phyloP scores from a whole-genome alignment of 2,888 invertebrate species.

The Campoplex nolae region DNA sequence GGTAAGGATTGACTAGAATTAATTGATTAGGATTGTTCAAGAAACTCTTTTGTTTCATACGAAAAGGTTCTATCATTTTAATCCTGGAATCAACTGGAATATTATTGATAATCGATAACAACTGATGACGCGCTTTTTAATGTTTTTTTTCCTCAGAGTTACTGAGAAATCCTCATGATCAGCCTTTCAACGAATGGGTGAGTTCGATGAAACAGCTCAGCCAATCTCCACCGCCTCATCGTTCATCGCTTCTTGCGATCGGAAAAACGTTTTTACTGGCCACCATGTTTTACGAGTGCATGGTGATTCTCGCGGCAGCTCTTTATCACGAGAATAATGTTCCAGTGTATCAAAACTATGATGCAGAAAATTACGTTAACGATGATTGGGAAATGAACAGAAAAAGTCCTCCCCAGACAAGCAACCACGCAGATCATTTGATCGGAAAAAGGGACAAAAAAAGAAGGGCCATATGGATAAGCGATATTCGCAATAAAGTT shows the following conservation, averaged over 20 bases:
- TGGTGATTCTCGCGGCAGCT: conserved; percentile 56
- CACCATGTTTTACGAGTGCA: conserved; percentile 74
- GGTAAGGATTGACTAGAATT: conserved; percentile 23
- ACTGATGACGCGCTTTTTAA: not conserved
- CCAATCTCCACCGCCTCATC: conserved; percentile 43
- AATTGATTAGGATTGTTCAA: too few species aligned
- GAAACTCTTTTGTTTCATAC: too few species aligned
- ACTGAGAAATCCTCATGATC: conserved; percentile 42
- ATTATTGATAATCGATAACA: not conserved
- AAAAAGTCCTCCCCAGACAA: not conserved
- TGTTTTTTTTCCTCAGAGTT: conserved; percentile 28
- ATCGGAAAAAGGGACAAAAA: not conserved
- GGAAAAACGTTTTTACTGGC: conserved; percentile 75
- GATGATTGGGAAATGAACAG: conserved; percentile 47
- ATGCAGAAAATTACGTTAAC: conserved; percentile 36
- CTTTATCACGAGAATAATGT: conserved; percentile 55
- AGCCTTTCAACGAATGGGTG: conserved; percentile 68
- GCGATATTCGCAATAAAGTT: not conserved
- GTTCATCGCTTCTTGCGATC: conserved; percentile 67
- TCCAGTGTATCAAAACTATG: conserved; percentile 32
- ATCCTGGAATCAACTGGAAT: too few species aligned
- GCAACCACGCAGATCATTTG: not conserved
- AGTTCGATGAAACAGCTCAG: conserved; percentile 70
- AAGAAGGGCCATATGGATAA: not conserved
- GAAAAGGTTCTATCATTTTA: not conserved